Conservation (phyloP, 2,797 vertebrate species). For the Hafferia zeledoni region DNA sequence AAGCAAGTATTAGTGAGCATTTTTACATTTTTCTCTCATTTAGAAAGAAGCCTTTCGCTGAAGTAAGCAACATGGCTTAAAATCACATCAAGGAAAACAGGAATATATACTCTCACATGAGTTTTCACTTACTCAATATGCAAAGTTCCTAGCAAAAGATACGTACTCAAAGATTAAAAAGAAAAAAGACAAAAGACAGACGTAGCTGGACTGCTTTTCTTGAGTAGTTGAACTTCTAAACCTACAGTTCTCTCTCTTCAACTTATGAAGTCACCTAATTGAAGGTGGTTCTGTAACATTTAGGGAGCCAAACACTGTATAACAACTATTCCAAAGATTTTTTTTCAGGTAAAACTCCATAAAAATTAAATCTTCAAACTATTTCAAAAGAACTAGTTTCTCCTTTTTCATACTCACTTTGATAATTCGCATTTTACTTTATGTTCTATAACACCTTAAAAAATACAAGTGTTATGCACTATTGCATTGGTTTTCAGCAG, state of each 20-base stretch:
- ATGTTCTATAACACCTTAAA: not conserved
- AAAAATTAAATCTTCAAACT: not conserved
- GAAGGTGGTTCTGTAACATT: not conserved
- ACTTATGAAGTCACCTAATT: not conserved
- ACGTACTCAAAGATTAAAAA: not conserved
- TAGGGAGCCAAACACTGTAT: not conserved
- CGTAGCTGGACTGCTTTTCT: not conserved
- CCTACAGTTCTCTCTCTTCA: not conserved
- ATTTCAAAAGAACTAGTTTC: not conserved
- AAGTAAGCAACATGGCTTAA: not conserved
- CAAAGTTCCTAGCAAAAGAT: not conserved
- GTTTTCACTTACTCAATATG: not conserved
- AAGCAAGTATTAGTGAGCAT: not conserved
- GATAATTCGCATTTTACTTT: not conserved
- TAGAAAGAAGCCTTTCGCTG: not conserved
- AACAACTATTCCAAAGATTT: not conserved
- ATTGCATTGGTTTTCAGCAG: conserved; percentile 36
- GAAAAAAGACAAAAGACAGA: not conserved
- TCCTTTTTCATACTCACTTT: not conserved
- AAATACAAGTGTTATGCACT: not conserved
- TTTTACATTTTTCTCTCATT: not conserved
- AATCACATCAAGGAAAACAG: not conserved
- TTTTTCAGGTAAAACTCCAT: not conserved
- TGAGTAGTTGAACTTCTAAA: not conserved
- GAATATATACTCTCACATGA: not conserved